Conservation (phyloP, 2,797 vertebrate species). For the Chiloscyllium punctatum region DNA sequence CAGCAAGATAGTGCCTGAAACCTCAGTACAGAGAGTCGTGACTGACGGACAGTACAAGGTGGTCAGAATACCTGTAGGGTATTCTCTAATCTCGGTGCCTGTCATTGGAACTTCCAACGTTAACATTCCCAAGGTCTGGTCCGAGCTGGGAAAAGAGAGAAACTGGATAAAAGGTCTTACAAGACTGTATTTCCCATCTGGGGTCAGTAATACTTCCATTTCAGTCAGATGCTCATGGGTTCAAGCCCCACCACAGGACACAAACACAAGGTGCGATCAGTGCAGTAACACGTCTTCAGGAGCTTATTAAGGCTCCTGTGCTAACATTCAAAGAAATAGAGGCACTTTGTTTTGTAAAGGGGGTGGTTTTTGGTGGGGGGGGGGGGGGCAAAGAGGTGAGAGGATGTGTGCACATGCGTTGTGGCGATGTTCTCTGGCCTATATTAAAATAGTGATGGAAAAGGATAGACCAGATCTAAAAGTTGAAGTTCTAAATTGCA, state of each 20-base stretch:
- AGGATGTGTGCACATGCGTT: too few relatives aligned
- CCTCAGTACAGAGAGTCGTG: not conserved
- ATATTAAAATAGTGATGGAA: not conserved
- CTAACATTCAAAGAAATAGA: not conserved
- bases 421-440: not conserved
- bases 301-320: not conserved
- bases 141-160: not conserved
- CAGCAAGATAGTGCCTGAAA: not conserved
- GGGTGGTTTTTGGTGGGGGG: too few relatives aligned
- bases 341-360: too few relatives aligned
- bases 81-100: not conserved
- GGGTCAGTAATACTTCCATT: not conserved
- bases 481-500: too few relatives aligned
- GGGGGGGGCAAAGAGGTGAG: too few relatives aligned
- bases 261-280: not conserved
- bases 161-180: not conserved
- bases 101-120: not conserved
- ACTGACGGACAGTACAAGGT: not conserved
- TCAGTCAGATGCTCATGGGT: not conserved
- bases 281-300: not conserved
- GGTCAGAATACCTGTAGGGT: not conserved
- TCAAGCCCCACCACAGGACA: not conserved
- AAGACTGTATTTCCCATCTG: not conserved
- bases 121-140: not conserved
- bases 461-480: too few relatives aligned